A percentile compares a stretch with the other conserved stretches of the same genome.
These are phyloP conservation scores for Petrocephalus sullivani DNA, from an alignment of 2,797 vertebrate species.

Conservation along the genomic window DNA sequence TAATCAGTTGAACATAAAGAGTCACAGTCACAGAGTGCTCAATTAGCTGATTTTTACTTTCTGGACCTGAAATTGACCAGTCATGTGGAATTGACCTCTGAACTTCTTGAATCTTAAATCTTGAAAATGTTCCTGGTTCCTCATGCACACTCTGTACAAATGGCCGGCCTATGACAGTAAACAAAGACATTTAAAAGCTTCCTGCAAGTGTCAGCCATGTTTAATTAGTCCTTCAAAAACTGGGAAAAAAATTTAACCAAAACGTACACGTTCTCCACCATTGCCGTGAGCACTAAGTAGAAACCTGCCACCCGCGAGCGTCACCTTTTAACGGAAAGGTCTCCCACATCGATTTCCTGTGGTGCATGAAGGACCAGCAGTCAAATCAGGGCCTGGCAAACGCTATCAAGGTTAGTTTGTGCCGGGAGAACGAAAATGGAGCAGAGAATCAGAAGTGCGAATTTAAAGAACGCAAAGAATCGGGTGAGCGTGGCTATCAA, in stretches of 20 bases:
- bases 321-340: slow-evolving; percentile 6
- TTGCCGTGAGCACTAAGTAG: background rate
- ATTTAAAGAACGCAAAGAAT: background rate
- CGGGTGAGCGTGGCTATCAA: background rate
- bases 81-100: no score
- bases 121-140: no score
- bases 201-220: background rate
- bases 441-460: background rate
- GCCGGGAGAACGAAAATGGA: background rate
- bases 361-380: background rate
- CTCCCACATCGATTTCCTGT: background rate
- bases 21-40: no score
- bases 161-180: background rate
- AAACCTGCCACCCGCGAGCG: background rate
- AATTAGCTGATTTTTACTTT: no score
- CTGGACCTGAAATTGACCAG: no score
- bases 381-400: background rate
- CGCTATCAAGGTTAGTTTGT: background rate
- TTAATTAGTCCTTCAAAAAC: background rate
- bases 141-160: background rate
- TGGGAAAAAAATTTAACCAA: background rate
- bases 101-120: no score
- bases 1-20: no score
- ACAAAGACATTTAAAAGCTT: background rate
- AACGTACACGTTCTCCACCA: background rate